Evolutionary conservation across 2,888 invertebrate genomes (phyloP).

Genomic region (Agrilus biguttatus): DNA sequence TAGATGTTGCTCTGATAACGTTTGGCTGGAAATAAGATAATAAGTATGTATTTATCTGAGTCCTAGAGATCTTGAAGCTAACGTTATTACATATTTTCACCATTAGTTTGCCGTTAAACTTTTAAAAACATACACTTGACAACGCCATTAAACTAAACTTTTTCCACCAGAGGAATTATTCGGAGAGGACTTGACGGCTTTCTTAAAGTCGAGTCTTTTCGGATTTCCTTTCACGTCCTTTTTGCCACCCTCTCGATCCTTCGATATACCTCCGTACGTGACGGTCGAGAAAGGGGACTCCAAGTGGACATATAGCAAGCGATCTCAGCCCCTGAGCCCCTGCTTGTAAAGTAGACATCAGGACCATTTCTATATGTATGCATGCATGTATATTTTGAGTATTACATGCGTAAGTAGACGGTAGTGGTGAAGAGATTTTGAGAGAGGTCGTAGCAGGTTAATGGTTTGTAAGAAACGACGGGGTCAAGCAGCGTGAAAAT

Average conservation of each 20-base stretch:
- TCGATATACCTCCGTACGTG: background rate
- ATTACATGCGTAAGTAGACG: conserved; percentile 1
- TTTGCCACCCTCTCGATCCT: background rate
- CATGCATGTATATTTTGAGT: background rate
- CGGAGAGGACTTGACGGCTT: background rate
- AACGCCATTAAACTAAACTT: background rate
- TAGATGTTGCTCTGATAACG: too few species aligned
- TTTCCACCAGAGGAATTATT: background rate
- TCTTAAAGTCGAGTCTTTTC: background rate
- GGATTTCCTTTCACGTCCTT: background rate
- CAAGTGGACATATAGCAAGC: too few species aligned
- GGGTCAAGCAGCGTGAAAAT: background rate
- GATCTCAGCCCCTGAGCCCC: too few species aligned
- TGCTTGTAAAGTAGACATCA: too few species aligned
- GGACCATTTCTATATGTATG: too few species aligned
- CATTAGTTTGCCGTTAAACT: background rate
- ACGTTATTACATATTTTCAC: too few species aligned
- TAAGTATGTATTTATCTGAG: too few species aligned
- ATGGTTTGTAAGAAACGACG: background rate
- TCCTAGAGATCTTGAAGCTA: background rate
- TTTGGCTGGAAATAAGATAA: too few species aligned
- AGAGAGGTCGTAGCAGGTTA: background rate
- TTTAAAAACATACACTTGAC: background rate
- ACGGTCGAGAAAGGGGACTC: background rate
- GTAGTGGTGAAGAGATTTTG: background rate